These are phyloP conservation scores for Agrilus biguttatus DNA, from an alignment of 2,888 invertebrate species.

Conservation along the genomic window DNA sequence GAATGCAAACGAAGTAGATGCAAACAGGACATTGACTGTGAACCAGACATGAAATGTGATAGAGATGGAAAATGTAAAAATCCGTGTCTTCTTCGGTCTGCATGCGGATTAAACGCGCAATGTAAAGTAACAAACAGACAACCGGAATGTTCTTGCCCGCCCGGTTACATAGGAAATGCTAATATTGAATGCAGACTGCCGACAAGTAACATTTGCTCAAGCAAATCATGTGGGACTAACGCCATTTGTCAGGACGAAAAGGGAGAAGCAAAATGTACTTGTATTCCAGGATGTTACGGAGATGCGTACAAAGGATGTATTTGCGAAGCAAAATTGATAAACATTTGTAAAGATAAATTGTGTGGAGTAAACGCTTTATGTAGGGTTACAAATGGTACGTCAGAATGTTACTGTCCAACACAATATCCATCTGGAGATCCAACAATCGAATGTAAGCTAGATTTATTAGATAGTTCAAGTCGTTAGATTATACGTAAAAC, in stretches of 20 bases:
- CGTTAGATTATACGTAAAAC: background rate
- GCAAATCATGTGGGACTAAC: slow-evolving; percentile 74
- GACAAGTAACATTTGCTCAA: slow-evolving; percentile 57
- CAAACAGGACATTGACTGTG: slow-evolving; percentile 60
- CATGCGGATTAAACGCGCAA: slow-evolving; percentile 74
- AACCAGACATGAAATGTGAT: slow-evolving; percentile 60
- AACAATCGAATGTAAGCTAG: slow-evolving; percentile 65
- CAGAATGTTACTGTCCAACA: slow-evolving; percentile 74
- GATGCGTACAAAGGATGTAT: slow-evolving; percentile 69
- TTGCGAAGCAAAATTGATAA: slow-evolving; percentile 50
- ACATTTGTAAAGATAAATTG: slow-evolving; percentile 62
- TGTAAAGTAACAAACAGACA: slow-evolving; percentile 63
- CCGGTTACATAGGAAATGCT: slow-evolving; percentile 59
- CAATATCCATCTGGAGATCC: slow-evolving; percentile 75
- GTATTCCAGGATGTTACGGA: slow-evolving; percentile 65
- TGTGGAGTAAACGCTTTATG: slow-evolving; percentile 78
- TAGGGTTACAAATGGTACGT: slow-evolving; percentile 47
- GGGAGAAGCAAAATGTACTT: slow-evolving; percentile 65
- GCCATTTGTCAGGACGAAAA: slow-evolving; percentile 66
- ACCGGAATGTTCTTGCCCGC: slow-evolving; percentile 65
- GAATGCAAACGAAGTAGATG: slow-evolving; percentile 69
- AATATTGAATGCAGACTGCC: slow-evolving; percentile 51
- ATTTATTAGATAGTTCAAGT: background rate
- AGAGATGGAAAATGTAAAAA: slow-evolving; percentile 60
- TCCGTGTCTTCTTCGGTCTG: slow-evolving; percentile 60